These are phyloP conservation scores for Pyrocephalus nanus DNA, from an alignment of 2,797 vertebrate genomes.

Conservation along the genomic window DNA sequence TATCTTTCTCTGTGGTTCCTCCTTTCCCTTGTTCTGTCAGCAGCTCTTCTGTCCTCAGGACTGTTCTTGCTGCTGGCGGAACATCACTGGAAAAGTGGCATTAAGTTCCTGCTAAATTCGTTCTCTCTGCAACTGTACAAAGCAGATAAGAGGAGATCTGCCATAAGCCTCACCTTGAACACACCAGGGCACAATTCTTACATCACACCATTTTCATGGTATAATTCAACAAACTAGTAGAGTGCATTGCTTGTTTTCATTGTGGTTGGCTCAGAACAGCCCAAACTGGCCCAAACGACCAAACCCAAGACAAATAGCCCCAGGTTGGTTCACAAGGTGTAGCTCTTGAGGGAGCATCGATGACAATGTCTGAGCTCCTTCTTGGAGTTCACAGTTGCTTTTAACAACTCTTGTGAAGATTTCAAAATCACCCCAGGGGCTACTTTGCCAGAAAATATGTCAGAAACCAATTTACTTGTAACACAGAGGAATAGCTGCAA, in stretches of 20 bases:
- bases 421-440: neutral
- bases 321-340: neutral
- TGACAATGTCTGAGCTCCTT: neutral
- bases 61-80: neutral
- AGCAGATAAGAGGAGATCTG: neutral
- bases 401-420: neutral
- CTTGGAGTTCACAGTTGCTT: neutral
- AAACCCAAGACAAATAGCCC: neutral
- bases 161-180: neutral
- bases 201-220: neutral
- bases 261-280: neutral
- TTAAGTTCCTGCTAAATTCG: neutral
- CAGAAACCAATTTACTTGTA: constrained; percentile 25
- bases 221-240: neutral
- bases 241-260: neutral
- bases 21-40: neutral
- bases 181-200: neutral
- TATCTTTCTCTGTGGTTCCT: neutral
- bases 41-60: neutral
- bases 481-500: neutral
- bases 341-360: neutral
- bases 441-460: neutral
- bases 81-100: neutral
- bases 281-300: neutral
- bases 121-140: neutral